phyloP scores from a whole-genome alignment of 2,797 vertebrate genomes.

The Acanthurus tractus region DNA sequence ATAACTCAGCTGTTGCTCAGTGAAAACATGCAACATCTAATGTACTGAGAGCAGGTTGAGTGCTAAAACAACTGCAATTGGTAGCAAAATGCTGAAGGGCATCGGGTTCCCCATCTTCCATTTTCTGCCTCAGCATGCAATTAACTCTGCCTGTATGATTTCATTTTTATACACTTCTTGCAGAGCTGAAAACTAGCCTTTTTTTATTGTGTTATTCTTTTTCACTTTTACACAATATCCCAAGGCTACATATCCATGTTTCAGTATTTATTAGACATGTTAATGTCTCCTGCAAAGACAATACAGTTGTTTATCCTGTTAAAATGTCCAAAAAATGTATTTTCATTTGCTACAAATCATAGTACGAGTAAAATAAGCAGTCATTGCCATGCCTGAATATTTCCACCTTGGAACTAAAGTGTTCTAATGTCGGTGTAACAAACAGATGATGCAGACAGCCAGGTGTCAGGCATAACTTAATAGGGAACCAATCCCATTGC shows the following conservation, averaged over 20 bases:
- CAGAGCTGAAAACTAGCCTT: not conserved
- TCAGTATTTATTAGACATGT: not conserved
- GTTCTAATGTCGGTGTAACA: too few species aligned
- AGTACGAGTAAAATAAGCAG: too few species aligned
- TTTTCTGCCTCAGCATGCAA: constrained; percentile 11
- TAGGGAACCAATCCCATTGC: too few species aligned
- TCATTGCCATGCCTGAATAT: too few species aligned
- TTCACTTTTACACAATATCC: not conserved
- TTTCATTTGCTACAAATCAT: too few species aligned
- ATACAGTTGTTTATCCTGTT: too few species aligned
- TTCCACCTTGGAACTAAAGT: too few species aligned
- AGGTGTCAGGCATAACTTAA: too few species aligned
- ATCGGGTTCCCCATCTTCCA: constrained; percentile 18
- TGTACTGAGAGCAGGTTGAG: not conserved
- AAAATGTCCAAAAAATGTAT: too few species aligned
- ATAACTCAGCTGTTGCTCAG: not conserved
- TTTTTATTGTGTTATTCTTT: constrained; percentile 3
- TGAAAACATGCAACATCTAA: not conserved
- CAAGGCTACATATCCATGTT: not conserved
- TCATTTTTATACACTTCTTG: constrained; percentile 28
- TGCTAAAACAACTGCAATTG: not conserved
- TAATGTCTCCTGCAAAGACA: not conserved
- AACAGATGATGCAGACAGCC: too few species aligned
- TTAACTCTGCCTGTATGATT: constrained; percentile 9
- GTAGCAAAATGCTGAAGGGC: not conserved